Evolutionary conservation across 2,888 invertebrate genomes (phyloP).

Genomic region (Deilephila elpenor): DNA sequence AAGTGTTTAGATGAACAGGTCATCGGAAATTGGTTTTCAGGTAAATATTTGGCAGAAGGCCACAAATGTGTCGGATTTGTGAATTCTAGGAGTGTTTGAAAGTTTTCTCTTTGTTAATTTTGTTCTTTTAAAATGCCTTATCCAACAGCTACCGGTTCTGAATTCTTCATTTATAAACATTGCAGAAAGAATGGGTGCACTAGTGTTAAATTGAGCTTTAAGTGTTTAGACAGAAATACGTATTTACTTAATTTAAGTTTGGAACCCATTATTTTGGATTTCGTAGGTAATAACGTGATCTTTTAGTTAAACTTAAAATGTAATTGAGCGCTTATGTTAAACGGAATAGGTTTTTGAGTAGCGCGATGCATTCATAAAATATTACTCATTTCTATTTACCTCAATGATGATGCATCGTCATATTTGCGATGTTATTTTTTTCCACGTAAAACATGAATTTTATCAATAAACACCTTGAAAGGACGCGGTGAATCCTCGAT

Average conservation of each 20-base stretch:
- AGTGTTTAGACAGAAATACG: too few species aligned
- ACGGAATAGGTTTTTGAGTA: not conserved
- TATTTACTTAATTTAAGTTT: too few species aligned
- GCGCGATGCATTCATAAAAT: not conserved
- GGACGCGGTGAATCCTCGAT: conserved; percentile 8
- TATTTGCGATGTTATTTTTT: conserved; percentile 4
- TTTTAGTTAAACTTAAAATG: too few species aligned
- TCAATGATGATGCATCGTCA: not conserved
- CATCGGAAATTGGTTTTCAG: conserved; percentile 51
- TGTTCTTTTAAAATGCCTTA: not conserved
- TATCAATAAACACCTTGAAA: conserved; percentile 15
- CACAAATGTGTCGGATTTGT: conserved; percentile 50
- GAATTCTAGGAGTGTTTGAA: conserved; percentile 23
- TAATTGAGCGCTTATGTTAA: not conserved
- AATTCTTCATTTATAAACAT: not conserved
- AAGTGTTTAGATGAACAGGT: conserved; percentile 39
- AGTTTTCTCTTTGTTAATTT: not conserved
- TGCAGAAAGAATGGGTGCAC: not conserved
- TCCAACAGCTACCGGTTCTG: too few species aligned
- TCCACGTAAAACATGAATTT: not conserved
- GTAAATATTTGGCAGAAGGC: conserved; percentile 62
- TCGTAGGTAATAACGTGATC: not conserved
- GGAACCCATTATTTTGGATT: too few species aligned
- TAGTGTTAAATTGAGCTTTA: too few species aligned
- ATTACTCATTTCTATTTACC: not conserved